Percentiles rank a stretch among this genome's conserved stretches.
phyloP scores from a whole-genome alignment of 1,140 invertebrate genomes.

The Rhizoglyphus robini region DNA sequence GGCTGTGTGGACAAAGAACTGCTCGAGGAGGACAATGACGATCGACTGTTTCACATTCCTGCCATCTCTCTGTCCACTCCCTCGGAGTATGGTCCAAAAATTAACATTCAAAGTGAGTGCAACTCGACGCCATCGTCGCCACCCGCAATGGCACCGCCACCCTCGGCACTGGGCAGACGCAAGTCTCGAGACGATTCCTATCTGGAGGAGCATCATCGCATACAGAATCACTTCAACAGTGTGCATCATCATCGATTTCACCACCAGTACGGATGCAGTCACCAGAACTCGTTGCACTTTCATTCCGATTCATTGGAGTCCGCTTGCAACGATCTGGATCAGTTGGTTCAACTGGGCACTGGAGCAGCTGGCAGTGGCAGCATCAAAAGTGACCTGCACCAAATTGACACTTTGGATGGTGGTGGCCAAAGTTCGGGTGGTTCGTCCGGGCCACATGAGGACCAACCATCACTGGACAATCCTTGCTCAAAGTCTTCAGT shows the following conservation, averaged over 20 bases:
- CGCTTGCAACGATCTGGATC: background rate
- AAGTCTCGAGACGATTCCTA: slow-evolving; percentile 2
- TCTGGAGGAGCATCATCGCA: background rate
- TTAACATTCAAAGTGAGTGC: slow-evolving; percentile 9
- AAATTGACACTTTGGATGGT: background rate
- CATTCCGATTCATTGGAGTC: background rate
- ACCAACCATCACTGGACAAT: background rate
- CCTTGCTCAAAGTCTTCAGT: background rate
- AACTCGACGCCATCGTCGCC: slow-evolving; percentile 8
- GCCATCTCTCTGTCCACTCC: slow-evolving; percentile 1
- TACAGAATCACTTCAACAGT: slow-evolving; percentile 6
- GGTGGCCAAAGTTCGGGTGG: background rate
- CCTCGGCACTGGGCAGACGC: background rate
- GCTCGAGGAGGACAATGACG: slow-evolving; percentile 10
- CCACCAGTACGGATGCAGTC: background rate
- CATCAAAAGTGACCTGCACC: background rate
- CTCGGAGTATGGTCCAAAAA: background rate
- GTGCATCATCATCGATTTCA: slow-evolving; percentile 9
- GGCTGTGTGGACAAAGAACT: background rate
- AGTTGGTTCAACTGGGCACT: background rate
- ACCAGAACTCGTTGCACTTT: background rate
- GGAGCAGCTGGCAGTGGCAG: background rate
- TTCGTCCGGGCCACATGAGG: background rate
- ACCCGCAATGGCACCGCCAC: background rate
- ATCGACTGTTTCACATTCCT: slow-evolving; percentile 8